Base-by-base conservation (phyloP, 30 jellyfish, hydroid and myxozoan genomes). In the Turritopsis dohrnii region DNA sequence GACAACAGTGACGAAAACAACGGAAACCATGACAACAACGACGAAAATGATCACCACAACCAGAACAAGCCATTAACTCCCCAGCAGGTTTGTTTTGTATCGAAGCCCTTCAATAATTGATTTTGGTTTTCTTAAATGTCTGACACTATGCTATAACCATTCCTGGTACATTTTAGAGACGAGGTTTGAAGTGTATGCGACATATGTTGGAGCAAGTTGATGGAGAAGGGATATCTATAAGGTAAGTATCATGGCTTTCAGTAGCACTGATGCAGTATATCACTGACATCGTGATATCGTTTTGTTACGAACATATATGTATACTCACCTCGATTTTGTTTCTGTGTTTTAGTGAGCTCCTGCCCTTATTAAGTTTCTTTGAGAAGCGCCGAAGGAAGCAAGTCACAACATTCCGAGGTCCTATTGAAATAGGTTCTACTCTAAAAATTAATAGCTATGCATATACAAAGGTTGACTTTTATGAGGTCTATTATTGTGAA, bases 321-420 rank as follows among this genome's bases (percentile, higher is more conserved):
- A n/a, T n/a, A n/a, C n/a, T n/a, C n/a, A n/a, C n/a, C n/a, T n/a
- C n/a, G n/a, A n/a, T n/a, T n/a, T 41, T 41, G 60, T 41, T 5
- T 41, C 13, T 41, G 60, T 17, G 0, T 71, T 65, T n/a, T 66
- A 85, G 97, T 24, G 96, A 94, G 31, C 96, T 89, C 7, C 89
- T 94, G 1, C 96, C 96, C 20, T 85, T 94, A 97, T 89, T 94
- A 22, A 86, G 96, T 79, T 94, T 85, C 85, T 94, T 94, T 75
- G 97, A 94, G 72, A 83, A 86, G 24, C 84, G 99, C 21, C 81
- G 94, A 18, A 90, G 84, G 52, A 94, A 94, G 69, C 99, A 88
- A 74, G 95, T 95, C 17, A 94, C 99, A 5, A 66, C 89, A 1
- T 94, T 94, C 65, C 86, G 99, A n/a, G 99, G 99, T 72, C 96